Base-by-base conservation (phyloP, 2,113 vertebrate genomes). In the Jaculus jaculus region DNA sequence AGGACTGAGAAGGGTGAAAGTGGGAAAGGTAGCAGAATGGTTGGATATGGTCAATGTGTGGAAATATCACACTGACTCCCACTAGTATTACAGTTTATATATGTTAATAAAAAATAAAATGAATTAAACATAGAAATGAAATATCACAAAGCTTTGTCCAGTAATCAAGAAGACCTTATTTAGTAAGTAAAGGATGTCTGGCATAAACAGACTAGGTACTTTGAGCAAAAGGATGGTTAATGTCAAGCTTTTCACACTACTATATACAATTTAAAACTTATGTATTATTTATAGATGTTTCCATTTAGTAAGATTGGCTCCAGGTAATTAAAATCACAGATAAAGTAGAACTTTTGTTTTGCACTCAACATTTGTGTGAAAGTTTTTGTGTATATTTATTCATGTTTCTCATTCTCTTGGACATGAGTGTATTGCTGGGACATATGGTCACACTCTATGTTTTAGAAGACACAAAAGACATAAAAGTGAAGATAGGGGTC, bases 361-460 rank as follows among this genome's bases (percentile, higher is more conserved):
- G 24, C 24, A 84, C 51, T 75, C 84, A 89, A n/a, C 69, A 79
- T 83, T 54, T 82, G 23, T 66, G 3, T 79, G 28, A 1, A 23
- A 2, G 1, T 69, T 86, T 95, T 72, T 63, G 8, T 42, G 72
- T 90, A 65, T 81, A 24, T 86, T 54, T 54, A 54, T 54, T 12
- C 15, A 63, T 37, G 15, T 34, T 95, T 93, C 78, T 51, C 68
- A 3, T 87, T 60, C 71, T 90, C 54, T 90, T 79, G 66, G 63
- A 21, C 89, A 20, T 54, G 39, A 85, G 66, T 68, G 60, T 89
- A 10, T 86, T 32, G 13, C 77, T 91, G 32, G 58, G 34, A 89
- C 42, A 39, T 17, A 82, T 39, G 51, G 18, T 78, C 42, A 77
- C 30, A 77, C 30, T 92, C n/a, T 81, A 7, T 69, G 66, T 83